Evolutionary conservation across 2,797 vertebrate genomes (phyloP), one percentile per base, ranked within the genome.

Genomic region (Sphaeramia orbicularis): DNA sequence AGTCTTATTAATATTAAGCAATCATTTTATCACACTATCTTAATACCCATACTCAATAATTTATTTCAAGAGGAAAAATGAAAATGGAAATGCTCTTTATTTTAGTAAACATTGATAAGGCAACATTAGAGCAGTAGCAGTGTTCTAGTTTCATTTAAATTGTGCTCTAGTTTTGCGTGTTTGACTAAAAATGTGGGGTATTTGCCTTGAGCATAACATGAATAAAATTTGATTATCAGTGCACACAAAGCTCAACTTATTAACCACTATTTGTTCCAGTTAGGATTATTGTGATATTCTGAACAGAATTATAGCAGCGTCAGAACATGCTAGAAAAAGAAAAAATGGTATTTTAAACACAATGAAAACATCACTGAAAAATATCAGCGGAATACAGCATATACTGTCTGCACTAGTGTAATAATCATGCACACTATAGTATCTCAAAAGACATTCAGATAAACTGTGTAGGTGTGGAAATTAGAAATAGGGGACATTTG

Each of bases 401-500:
- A 27, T 27, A 27, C 24, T 27, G 24, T 27, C 24, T 27, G 24
- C 6, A 27, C 24, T 14, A 9, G 18, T 48, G 58, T 68, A 57
- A 38, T 35, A 70, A 79, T 12, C 54, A 21, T 10, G 41, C 30
- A 12, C 47, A 63, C 50, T 27, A 43, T n/a, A 51, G 60, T 54
- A 69, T 71, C 53, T 77, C 24, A 27, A 56, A 78, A 66, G 60
- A 83, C 76, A 85, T 73, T 78, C 74, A 71, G 77, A 86, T 84
- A 68, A 78, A 84, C 32, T 63, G 55, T 56, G 81, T 74, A 53
- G 71, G 81, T 78, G 87, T 87, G 80, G 73, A 90, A 90, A 87
- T 83, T 80, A 81, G 80, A 86, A 90, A 86, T 78, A 62, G 71
- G 54, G 56, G 53, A 72, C 71, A 89, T 90, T 91, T 89, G 83